A percentile compares a stretch with the other conserved stretches of the same genome.
phyloP scores from a whole-genome alignment of 2,113 vertebrate species.

The Manacus vitellinus region DNA sequence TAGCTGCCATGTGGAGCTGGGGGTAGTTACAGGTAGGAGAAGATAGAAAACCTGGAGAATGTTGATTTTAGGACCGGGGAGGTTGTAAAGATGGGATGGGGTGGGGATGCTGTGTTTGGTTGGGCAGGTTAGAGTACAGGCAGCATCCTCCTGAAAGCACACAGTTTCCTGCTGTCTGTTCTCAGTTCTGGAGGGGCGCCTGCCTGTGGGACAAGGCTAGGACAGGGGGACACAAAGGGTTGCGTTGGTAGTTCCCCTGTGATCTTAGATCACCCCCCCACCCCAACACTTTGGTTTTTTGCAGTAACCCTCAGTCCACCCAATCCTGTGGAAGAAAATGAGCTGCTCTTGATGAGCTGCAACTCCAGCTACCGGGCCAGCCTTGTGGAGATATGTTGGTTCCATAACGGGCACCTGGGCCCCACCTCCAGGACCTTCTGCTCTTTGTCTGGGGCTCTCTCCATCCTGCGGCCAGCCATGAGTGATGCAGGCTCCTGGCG shows the following conservation, averaged over 20 bases:
- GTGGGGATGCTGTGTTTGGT: background rate
- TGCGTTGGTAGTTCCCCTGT: background rate
- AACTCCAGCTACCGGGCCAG: constrained; percentile 69
- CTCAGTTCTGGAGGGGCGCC: background rate
- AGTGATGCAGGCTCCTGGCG: constrained; percentile 67
- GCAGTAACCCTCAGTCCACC: constrained; percentile 65
- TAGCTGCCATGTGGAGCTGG: constrained; percentile 47
- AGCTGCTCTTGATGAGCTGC: constrained; percentile 59
- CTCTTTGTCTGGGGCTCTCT: background rate
- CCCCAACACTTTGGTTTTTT: background rate
- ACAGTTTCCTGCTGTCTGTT: background rate
- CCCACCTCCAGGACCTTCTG: background rate
- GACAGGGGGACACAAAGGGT: background rate
- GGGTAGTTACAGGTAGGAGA: constrained; percentile 52
- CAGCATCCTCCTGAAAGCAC: accelerated
- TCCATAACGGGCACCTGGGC: background rate
- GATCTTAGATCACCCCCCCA: background rate
- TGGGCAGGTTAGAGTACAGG: background rate
- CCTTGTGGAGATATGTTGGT: constrained; percentile 65
- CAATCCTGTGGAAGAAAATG: background rate
- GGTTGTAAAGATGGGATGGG: background rate
- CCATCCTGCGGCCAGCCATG: background rate
- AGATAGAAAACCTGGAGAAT: background rate
- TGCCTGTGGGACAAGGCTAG: background rate
- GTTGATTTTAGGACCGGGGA: accelerated